A percentile compares a stretch with the other conserved stretches of the same genome.
These are phyloP conservation scores for Platalea minor DNA, from an alignment of 2,797 vertebrate genomes.

Conservation along the genomic window DNA sequence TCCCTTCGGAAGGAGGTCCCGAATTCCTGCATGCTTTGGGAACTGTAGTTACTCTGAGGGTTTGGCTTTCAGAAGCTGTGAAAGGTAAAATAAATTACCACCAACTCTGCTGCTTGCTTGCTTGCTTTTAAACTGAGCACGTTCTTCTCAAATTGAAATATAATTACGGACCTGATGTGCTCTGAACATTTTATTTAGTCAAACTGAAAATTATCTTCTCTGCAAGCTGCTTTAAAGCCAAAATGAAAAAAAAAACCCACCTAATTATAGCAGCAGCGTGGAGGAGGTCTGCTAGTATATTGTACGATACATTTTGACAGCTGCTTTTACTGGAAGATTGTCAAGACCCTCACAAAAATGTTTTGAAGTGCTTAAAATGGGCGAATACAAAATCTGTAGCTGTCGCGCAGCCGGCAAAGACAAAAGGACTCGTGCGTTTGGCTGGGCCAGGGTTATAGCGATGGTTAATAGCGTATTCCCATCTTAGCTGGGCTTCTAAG, in stretches of 20 bases:
- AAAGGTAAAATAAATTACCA: conserved; percentile 50
- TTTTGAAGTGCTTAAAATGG: conserved; percentile 53
- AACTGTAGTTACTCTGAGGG: not conserved
- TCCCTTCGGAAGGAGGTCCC: not conserved
- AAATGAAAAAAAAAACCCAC: conserved; percentile 55
- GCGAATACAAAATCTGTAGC: conserved; percentile 4
- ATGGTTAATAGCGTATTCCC: not conserved
- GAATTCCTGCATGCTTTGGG: not conserved
- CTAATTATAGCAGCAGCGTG: conserved; percentile 80
- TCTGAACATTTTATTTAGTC: conserved; percentile 68
- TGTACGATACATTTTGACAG: conserved; percentile 68
- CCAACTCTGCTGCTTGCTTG: conserved; percentile 12
- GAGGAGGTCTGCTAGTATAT: conserved; percentile 74
- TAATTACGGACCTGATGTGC: conserved; percentile 46
- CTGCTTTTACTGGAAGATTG: conserved; percentile 68
- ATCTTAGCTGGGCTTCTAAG: not conserved
- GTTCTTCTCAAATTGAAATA: conserved; percentile 48
- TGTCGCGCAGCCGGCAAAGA: not conserved
- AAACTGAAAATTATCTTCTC: conserved; percentile 79
- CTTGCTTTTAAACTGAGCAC: conserved; percentile 46
- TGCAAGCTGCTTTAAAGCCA: conserved; percentile 82
- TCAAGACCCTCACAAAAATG: conserved; percentile 61
- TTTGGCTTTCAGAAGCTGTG: conserved; percentile 43
- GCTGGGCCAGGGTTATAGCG: not conserved
- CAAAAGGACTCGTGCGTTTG: not conserved